Percentiles rank a stretch among this genome's conserved stretches.
phyloP scores from a whole-genome alignment of 2,797 vertebrate species.

The Anguilla anguilla region DNA sequence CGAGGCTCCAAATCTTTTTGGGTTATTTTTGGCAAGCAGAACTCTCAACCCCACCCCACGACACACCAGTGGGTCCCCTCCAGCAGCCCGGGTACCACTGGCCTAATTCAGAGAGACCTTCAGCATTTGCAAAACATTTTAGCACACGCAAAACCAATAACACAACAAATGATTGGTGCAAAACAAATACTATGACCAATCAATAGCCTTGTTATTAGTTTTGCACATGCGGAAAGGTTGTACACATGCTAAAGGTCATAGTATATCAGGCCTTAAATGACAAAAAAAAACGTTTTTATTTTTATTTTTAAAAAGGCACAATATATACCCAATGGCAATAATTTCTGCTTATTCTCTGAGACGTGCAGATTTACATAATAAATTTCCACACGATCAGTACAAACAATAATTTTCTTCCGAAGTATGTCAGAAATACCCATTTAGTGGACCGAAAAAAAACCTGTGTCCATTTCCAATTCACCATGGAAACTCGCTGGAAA shows the following conservation, averaged over 20 bases:
- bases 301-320: too few relatives aligned
- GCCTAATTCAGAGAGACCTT: neutral
- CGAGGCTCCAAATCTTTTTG: neutral
- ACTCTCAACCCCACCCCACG: neutral
- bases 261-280: neutral
- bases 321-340: neutral
- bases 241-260: too few relatives aligned
- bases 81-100: neutral
- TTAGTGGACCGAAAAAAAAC: constrained; percentile 46
- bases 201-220: too few relatives aligned
- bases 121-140: too few relatives aligned
- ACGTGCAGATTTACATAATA: constrained; percentile 39
- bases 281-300: neutral
- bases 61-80: neutral
- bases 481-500: constrained; percentile 70
- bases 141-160: too few relatives aligned
- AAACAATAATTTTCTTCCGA: constrained; percentile 40
- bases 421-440: constrained; percentile 39
- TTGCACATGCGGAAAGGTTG: too few relatives aligned
- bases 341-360: neutral
- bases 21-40: neutral
- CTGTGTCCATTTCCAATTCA: constrained; percentile 68
- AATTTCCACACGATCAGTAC: constrained; percentile 30
- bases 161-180: too few relatives aligned
- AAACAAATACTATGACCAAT: too few relatives aligned